A percentile compares a stretch with the other conserved stretches of the same genome.
phyloP scores from a whole-genome alignment of 1,140 invertebrate genomes.

The Pygmarrhopalites habei region DNA sequence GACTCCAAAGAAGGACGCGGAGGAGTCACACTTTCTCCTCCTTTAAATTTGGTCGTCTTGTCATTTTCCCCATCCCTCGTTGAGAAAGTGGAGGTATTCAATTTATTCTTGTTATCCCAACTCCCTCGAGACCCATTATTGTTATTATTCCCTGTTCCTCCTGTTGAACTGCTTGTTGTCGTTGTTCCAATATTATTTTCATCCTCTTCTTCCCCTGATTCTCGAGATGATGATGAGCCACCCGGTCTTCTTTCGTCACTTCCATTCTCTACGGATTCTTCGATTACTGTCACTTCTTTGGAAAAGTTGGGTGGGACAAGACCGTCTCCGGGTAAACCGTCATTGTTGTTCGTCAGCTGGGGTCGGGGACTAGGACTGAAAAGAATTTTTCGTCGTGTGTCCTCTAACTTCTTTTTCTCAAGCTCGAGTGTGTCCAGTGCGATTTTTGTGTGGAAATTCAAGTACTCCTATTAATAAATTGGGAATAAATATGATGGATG shows the following conservation, averaged over 20 bases:
- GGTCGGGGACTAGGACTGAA: not conserved
- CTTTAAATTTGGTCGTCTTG: no score
- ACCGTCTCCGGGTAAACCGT: not conserved
- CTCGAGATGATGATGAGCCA: not conserved
- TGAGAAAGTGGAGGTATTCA: not conserved
- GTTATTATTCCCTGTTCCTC: not conserved
- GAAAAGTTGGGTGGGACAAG: not conserved
- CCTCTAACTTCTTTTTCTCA: conserved; percentile 12
- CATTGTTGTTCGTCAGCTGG: not conserved
- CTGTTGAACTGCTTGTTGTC: not conserved
- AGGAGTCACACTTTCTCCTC: no score
- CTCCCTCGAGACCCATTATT: not conserved
- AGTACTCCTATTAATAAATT: no score
- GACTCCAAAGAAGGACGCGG: not conserved
- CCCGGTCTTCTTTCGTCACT: not conserved
- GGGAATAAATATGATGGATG: no score
- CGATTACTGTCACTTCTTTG: not conserved
- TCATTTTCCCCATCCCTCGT: no score
- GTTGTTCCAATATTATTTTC: not conserved
- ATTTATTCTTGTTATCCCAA: no score
- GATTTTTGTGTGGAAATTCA: conserved; percentile 36
- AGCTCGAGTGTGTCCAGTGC: conserved; percentile 20
- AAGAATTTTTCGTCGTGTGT: not conserved
- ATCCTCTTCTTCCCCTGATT: not conserved
- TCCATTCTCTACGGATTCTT: not conserved